Base-by-base conservation (phyloP, 2,888 invertebrate species). In the Brachylomia viminalis region DNA sequence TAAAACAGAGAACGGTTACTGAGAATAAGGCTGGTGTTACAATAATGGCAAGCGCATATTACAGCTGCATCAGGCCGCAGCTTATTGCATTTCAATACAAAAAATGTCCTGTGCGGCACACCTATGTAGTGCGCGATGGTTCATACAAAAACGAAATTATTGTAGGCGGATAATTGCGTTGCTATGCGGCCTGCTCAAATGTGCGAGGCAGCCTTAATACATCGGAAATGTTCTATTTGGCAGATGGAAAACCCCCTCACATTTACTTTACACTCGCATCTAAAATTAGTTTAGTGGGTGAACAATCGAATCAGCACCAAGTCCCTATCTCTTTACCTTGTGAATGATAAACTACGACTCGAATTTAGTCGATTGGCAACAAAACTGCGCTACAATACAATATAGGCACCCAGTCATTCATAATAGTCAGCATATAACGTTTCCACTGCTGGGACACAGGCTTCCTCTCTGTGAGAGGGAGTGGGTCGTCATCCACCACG, bases 1-100 rank as follows among this genome's bases (percentile, higher is more conserved):
- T 96, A 89, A 6, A 91, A 91, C 20, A 68, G 61, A 20, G 13
- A 45, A 66, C n/a, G 0, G 5, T 54, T 11, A 47, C 4, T 30
- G 38, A 15, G 30, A 64, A 30, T n/a, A 52, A 52, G 61, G 30
- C 47, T 11, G 20, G 2, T 30, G n/a, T 30, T 5, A 72, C n/a
- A 59, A 38, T 17, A 42, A 42, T 42, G 8, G 42, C 13, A 73
- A 30, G 72, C 0, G 11, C 17, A n/a, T 33, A 33, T n/a, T 54
- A 15, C 10, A 42, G 13, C 0, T 13, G 27, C 27, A 68, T 27
- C 20, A 15, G 38, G 61, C 23, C 11, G 10, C 10, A 47, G 23
- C 8, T 23, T 23, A 30, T 27, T 20, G 8, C n/a, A 68, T 59
- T 38, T 38, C n/a, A 27, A 70, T 17, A 45, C 10, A 20, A 33